These are phyloP conservation scores for Sarcophilus harrisii DNA, from an alignment of 2,797 vertebrate species.

Conservation along the genomic window DNA sequence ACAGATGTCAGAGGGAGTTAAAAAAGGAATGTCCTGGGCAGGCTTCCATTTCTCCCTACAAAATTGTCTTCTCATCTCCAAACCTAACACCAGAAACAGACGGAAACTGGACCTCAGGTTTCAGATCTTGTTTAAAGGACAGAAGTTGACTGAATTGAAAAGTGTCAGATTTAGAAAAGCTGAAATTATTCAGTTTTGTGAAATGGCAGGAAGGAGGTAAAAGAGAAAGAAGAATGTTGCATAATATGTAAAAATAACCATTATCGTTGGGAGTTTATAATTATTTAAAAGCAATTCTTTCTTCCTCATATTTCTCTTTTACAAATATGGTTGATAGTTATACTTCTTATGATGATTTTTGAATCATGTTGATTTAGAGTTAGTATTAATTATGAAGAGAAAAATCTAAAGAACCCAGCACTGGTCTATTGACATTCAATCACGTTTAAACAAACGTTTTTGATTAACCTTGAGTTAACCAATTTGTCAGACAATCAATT, in stretches of 20 bases:
- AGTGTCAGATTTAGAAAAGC: constrained; percentile 47
- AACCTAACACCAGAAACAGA: constrained; percentile 63
- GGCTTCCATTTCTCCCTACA: constrained; percentile 58
- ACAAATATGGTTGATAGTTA: neutral
- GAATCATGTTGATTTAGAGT: constrained; percentile 31
- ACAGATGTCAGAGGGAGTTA: constrained; percentile 18
- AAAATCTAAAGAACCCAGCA: neutral
- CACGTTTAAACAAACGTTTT: neutral
- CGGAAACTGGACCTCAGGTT: constrained; percentile 67
- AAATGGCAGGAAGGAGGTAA: neutral
- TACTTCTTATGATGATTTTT: neutral
- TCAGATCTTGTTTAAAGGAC: constrained; percentile 68
- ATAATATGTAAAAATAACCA: constrained; percentile 24
- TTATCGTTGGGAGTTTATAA: neutral
- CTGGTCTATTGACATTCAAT: neutral
- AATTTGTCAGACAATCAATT: neutral
- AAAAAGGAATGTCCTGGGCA: constrained; percentile 33
- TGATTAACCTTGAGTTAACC: neutral
- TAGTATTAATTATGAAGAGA: neutral
- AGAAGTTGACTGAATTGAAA: constrained; percentile 32
- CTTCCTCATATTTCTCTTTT: neutral
- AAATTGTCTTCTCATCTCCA: constrained; percentile 49
- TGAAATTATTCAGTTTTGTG: constrained; percentile 20
- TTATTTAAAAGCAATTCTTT: constrained; percentile 33
- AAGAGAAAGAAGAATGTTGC: neutral